Conservation (phyloP, 2,797 vertebrate species). For the Pempheris klunzingeri region DNA sequence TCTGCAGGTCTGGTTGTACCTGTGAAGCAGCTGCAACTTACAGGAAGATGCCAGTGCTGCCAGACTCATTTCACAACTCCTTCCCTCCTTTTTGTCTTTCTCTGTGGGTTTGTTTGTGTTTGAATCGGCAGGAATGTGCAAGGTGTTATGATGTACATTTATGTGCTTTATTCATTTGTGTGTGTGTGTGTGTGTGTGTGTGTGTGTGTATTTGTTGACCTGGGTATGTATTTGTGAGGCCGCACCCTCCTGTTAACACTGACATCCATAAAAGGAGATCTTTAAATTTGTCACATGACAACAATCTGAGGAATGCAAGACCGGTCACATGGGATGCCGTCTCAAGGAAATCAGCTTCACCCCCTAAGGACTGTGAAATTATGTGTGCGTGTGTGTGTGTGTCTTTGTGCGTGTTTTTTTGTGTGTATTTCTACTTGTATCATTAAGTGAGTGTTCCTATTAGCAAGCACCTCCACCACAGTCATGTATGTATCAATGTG, state of each 20-base stretch:
- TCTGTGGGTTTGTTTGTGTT: slow-evolving; percentile 37
- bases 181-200: slow-evolving; percentile 31
- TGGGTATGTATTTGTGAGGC: slow-evolving; percentile 72
- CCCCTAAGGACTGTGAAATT: slow-evolving; percentile 54
- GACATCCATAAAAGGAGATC: slow-evolving; percentile 89
- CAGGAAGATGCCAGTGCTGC: slow-evolving; percentile 7
- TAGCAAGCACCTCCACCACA: slow-evolving; percentile 5
- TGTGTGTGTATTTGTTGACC: slow-evolving; percentile 53
- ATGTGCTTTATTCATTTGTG: slow-evolving; percentile 43
- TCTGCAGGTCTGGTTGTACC: not conserved
- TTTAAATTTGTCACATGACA: slow-evolving; percentile 91
- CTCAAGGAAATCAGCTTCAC: slow-evolving; percentile 85
- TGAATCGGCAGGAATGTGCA: slow-evolving; percentile 49
- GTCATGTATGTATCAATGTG: not conserved
- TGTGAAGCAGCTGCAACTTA: slow-evolving; percentile 11
- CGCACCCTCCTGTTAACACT: slow-evolving; percentile 81
- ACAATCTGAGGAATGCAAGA: slow-evolving; percentile 87
- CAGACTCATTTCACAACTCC: slow-evolving; percentile 24
- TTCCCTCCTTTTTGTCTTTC: not conserved
- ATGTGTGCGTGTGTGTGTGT: slow-evolving; percentile 37
- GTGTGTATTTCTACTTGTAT: slow-evolving; percentile 20
- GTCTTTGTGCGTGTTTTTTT: slow-evolving; percentile 20
- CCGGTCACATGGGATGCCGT: slow-evolving; percentile 85
- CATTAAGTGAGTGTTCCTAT: slow-evolving; percentile 5
- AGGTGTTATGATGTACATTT: slow-evolving; percentile 20